These are phyloP conservation scores for Epinephelus lanceolatus DNA, from an alignment of 2,113 vertebrate genomes.

Conservation along the genomic window DNA sequence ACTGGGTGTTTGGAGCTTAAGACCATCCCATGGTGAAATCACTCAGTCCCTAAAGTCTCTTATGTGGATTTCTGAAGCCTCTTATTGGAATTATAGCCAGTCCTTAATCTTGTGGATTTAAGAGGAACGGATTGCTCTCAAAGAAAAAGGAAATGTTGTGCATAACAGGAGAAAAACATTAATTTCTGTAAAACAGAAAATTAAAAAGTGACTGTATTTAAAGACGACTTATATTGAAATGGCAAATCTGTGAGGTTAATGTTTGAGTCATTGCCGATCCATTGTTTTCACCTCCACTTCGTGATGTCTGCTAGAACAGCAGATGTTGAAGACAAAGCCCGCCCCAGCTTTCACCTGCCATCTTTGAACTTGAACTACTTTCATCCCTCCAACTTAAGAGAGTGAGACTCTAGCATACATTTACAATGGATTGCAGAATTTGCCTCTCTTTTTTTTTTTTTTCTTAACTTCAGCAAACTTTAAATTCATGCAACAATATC, in stretches of 20 bases:
- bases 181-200: neutral
- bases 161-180: neutral
- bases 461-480: conserved; percentile 20
- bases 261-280: neutral
- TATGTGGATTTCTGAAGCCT: conserved; percentile 67
- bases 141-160: conserved; percentile 56
- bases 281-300: neutral
- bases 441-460: neutral
- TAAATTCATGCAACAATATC: conserved; percentile 29
- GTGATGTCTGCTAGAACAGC: neutral
- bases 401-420: conserved; percentile 15
- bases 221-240: neutral
- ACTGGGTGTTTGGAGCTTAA: conserved; percentile 55
- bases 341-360: neutral
- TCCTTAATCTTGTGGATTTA: conserved; percentile 74
- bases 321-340: neutral
- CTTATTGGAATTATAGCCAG: conserved; percentile 71
- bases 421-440: conserved; percentile 21
- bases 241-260: neutral
- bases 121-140: conserved; percentile 61
- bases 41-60: conserved; percentile 69
- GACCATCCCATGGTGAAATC: conserved; percentile 55
- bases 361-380: conserved; percentile 13
- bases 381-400: neutral
- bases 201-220: conserved; percentile 1